Percentiles rank a stretch among this genome's conserved stretches.
Conservation (phyloP, 2,888 invertebrate genomes). For the Cerastis rubricosa region DNA sequence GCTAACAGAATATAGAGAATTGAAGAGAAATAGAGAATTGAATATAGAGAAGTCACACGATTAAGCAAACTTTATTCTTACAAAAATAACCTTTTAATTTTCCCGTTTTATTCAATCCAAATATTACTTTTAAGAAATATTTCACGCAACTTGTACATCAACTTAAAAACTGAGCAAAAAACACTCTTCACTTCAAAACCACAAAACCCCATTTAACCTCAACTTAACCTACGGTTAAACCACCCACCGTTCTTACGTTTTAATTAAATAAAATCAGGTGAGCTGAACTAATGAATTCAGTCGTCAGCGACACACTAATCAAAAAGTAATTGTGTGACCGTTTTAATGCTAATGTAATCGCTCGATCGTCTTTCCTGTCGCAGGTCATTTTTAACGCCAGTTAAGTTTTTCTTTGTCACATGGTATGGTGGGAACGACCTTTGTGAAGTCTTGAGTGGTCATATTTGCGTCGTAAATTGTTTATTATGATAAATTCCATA, state of each 20-base stretch:
- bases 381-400: conserved; percentile 59
- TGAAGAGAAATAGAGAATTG: no score
- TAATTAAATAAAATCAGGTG: conserved; percentile 91
- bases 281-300: conserved; percentile 91
- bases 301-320: conserved; percentile 88
- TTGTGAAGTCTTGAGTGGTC: conserved; percentile 39
- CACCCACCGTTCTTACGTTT: conserved; percentile 66
- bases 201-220: conserved; percentile 50
- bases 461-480: conserved; percentile 51
- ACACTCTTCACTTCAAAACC: conserved; percentile 26
- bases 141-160: background rate
- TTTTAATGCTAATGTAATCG: conserved; percentile 85
- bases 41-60: background rate
- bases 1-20: background rate
- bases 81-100: background rate
- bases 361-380: conserved; percentile 75
- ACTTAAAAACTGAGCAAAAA: conserved; percentile 15
- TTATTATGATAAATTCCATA: conserved; percentile 59
- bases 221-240: conserved; percentile 54
- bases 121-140: background rate
- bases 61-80: background rate
- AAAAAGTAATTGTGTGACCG: conserved; percentile 89
- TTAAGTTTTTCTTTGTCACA: conserved; percentile 65
- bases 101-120: background rate
- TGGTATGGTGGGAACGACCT: conserved; percentile 69